Evolutionary conservation across 2,797 vertebrate genomes (phyloP).

Genomic region (Leptodactylus fallax): DNA sequence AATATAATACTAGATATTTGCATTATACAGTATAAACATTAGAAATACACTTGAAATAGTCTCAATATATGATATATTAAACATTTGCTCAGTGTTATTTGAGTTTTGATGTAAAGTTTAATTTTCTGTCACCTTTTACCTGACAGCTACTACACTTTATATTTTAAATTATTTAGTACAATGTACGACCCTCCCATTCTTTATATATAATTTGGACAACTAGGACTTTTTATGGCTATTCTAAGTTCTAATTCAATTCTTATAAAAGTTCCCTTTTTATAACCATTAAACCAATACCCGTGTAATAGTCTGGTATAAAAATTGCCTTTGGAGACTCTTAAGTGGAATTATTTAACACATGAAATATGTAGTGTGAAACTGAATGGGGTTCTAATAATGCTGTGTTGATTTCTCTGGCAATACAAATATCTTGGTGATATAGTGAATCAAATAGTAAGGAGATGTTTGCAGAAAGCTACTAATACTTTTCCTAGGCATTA

Average conservation of each 20-base stretch:
- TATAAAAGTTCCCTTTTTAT: conserved; percentile 14
- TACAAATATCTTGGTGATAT: neutral
- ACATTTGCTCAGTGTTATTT: conserved; percentile 3
- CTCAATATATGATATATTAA: neutral
- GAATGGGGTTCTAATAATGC: neutral
- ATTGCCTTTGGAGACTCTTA: conserved; percentile 34
- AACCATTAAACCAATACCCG: conserved; percentile 44
- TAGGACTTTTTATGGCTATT: conserved; percentile 12
- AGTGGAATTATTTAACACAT: conserved; percentile 31
- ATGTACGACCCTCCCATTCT: neutral
- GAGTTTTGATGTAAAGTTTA: neutral
- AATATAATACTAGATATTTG: neutral
- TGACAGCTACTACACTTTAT: neutral
- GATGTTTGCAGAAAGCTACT: conserved; percentile 3
- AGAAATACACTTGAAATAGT: neutral
- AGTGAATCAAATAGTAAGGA: neutral
- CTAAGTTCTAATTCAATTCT: conserved; percentile 39
- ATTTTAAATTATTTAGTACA: neutral
- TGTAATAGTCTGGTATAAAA: conserved; percentile 45
- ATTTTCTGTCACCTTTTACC: conserved; percentile 4
- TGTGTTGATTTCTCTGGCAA: conserved; percentile 24
- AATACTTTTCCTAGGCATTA: neutral
- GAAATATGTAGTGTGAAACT: conserved; percentile 25
- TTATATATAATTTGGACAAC: conserved; percentile 33
- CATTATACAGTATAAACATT: conserved; percentile 17